A percentile compares a stretch with the other conserved stretches of the same genome.
phyloP scores from a whole-genome alignment of 2,113 vertebrate genomes.

The Arizona elegans region DNA sequence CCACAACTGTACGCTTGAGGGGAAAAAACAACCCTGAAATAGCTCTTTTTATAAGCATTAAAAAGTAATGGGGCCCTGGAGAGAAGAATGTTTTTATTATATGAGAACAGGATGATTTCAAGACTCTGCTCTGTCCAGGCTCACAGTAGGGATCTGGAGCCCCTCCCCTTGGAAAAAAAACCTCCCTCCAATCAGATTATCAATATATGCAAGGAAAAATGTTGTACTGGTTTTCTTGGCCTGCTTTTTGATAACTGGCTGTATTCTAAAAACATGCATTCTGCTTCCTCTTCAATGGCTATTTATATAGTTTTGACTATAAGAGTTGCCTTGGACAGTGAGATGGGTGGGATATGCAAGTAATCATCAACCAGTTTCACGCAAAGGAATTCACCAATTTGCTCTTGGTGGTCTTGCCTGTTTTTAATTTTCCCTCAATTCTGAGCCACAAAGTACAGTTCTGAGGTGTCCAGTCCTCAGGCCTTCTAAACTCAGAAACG shows the following conservation, averaged over 20 bases:
- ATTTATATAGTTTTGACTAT: neutral
- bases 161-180: neutral
- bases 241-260: neutral
- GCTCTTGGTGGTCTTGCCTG: neutral
- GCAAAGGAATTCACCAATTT: neutral
- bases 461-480: too few species aligned
- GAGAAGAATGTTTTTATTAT: neutral
- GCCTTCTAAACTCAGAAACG: too few species aligned
- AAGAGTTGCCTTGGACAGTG: neutral
- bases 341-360: neutral
- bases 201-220: neutral
- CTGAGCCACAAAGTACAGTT: neutral
- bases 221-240: neutral
- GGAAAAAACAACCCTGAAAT: neutral
- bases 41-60: neutral
- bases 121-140: neutral
- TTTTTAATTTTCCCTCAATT: neutral
- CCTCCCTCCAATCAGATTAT: neutral
- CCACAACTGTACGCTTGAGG: neutral
- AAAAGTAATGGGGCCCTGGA: neutral
- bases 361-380: neutral
- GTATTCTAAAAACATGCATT: neutral
- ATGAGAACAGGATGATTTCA: neutral
- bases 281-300: neutral
- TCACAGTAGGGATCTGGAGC: neutral